Conservation (phyloP, 2,888 invertebrate species). For the Polyommatus icarus region DNA sequence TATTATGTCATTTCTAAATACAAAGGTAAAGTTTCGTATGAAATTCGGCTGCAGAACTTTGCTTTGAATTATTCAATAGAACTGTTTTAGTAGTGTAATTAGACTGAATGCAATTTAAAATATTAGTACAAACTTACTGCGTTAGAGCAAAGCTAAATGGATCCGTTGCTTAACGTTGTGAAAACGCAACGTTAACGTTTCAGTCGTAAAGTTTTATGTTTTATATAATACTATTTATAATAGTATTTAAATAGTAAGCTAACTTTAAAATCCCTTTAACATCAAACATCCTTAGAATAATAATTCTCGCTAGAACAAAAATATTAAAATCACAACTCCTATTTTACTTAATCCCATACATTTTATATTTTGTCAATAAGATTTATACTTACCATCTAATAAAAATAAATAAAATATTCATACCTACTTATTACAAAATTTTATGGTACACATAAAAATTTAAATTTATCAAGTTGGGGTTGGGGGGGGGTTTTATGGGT, state of each 20-base stretch:
- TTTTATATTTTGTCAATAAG: neutral
- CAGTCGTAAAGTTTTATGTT: too few species aligned
- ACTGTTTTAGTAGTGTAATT: conserved; percentile 39
- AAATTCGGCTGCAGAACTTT: conserved; percentile 37
- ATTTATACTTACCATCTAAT: neutral
- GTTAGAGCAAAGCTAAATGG: neutral
- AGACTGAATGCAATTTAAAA: conserved; percentile 32
- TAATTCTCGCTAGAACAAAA: too few species aligned
- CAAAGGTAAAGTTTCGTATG: conserved; percentile 35
- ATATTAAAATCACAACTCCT: neutral
- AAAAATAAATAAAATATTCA: neutral
- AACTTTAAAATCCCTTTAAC: too few species aligned
- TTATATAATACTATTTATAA: too few species aligned
- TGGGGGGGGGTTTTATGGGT: neutral
- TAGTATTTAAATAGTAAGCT: too few species aligned
- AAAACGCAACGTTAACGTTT: neutral
- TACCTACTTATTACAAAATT: neutral
- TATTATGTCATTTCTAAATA: conserved; percentile 36
- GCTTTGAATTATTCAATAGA: conserved; percentile 38
- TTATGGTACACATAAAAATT: neutral
- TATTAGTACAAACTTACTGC: neutral
- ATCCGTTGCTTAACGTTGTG: neutral
- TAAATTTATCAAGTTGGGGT: neutral
- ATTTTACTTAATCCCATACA: neutral
- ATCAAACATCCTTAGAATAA: too few species aligned